phyloP scores from a whole-genome alignment of 2,888 invertebrate genomes.

The Synanthedon tipuliformis region DNA sequence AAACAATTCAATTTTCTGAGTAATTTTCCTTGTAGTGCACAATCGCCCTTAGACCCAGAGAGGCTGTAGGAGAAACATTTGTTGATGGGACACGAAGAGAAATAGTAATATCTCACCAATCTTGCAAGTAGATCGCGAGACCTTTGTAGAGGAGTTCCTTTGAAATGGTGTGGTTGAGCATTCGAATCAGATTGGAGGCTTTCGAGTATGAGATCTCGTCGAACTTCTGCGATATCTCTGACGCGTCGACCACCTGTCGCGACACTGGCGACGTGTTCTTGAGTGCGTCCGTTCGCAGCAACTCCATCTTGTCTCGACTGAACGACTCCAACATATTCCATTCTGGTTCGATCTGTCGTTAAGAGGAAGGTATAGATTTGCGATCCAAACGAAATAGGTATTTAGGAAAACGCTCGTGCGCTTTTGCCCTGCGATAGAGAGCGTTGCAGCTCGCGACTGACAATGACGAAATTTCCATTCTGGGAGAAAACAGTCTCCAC shows the following conservation, averaged over 20 bases:
- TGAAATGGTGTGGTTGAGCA: constrained; percentile 70
- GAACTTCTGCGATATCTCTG: constrained; percentile 72
- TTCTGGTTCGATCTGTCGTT: constrained; percentile 60
- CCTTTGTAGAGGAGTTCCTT: constrained; percentile 64
- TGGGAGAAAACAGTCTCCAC: too few species aligned
- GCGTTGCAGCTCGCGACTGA: too few species aligned
- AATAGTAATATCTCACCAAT: constrained; percentile 47
- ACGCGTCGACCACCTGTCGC: constrained; percentile 54
- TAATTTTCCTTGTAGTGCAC: too few species aligned
- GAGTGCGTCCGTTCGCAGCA: constrained; percentile 64
- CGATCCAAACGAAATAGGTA: too few species aligned
- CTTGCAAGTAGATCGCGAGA: constrained; percentile 61
- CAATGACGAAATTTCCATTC: too few species aligned
- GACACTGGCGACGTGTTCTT: constrained; percentile 70
- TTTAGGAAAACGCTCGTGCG: too few species aligned
- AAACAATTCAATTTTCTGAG: too few species aligned
- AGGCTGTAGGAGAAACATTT: too few species aligned
- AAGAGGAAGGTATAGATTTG: too few species aligned
- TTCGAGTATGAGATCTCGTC: constrained; percentile 70
- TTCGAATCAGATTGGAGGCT: constrained; percentile 70
- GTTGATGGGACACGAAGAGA: too few species aligned
- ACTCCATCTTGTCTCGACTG: constrained; percentile 65
- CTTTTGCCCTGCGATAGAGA: too few species aligned
- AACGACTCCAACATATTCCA: constrained; percentile 70
- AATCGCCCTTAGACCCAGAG: too few species aligned